Evolutionary conservation across 2,797 vertebrate genomes (phyloP).

Genomic region (Chelmon rostratus): DNA sequence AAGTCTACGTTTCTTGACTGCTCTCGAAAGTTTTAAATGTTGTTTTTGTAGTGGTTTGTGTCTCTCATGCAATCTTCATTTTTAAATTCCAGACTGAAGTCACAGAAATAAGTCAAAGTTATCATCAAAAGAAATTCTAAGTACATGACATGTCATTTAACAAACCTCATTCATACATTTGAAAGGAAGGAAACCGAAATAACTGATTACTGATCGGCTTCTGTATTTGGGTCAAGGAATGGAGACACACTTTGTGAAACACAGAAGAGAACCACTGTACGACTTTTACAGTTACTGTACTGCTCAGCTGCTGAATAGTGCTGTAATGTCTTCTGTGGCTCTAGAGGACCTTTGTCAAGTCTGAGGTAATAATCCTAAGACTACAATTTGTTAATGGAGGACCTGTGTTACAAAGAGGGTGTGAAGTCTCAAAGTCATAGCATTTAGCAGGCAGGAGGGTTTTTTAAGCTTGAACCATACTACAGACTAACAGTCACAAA

Average conservation of each 20-base stretch:
- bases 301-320: not conserved
- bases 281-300: not conserved
- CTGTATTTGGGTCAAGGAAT: not conserved
- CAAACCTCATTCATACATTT: not conserved
- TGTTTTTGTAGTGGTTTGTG: not conserved
- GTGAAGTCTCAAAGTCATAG: no score
- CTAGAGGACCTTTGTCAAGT: not conserved
- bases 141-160: not conserved
- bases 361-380: not conserved
- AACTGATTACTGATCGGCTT: not conserved
- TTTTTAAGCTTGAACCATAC: not conserved
- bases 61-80: not conserved
- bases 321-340: not conserved
- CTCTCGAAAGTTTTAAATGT: not conserved
- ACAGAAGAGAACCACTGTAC: not conserved
- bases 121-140: not conserved
- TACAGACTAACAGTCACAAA: not conserved
- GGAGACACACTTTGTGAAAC: not conserved
- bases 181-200: not conserved
- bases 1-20: not conserved
- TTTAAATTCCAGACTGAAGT: not conserved
- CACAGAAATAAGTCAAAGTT: not conserved
- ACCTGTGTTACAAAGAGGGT: not conserved
- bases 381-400: not conserved
- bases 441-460: no score